A percentile compares a stretch with the other conserved stretches of the same genome.
Evolutionary conservation across 2,888 invertebrate species (phyloP).

Genomic region (Halictus ligatus): DNA sequence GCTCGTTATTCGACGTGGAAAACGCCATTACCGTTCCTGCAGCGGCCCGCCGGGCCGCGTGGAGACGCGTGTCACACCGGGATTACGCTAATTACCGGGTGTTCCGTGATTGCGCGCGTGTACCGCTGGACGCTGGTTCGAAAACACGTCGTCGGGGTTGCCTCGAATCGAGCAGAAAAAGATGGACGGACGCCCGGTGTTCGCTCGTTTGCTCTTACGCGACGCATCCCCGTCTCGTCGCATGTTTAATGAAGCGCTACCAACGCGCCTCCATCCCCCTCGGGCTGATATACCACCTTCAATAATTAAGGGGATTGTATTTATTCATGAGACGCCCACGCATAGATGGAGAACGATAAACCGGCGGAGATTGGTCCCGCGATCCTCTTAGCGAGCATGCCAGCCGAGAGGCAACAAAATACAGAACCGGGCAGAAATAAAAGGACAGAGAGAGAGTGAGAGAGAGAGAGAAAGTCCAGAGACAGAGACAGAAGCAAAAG

Average conservation of each 20-base stretch:
- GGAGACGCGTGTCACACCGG: no score
- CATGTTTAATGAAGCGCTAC: neutral
- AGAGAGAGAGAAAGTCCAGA: no score
- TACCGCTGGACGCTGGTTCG: neutral
- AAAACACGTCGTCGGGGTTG: no score
- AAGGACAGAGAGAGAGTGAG: neutral
- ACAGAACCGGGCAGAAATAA: constrained; percentile 5
- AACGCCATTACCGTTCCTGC: no score
- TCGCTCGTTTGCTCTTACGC: neutral
- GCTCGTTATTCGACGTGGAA: neutral
- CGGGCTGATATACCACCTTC: neutral
- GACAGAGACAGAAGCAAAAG: neutral
- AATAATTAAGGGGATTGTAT: constrained; percentile 55
- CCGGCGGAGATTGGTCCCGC: constrained; percentile 14
- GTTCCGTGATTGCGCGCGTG: neutral
- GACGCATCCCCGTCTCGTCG: neutral
- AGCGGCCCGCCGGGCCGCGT: no score
- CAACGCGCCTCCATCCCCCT: neutral
- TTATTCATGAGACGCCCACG: constrained; percentile 60
- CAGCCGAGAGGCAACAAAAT: neutral
- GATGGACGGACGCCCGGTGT: neutral
- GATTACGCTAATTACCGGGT: neutral
- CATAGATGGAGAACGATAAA: constrained; percentile 33
- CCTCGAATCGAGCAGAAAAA: no score
- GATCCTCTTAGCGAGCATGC: constrained; percentile 17